These are phyloP conservation scores for Acanthosepion lycidas DNA, from an alignment of 2,888 invertebrate species.

Conservation along the genomic window DNA sequence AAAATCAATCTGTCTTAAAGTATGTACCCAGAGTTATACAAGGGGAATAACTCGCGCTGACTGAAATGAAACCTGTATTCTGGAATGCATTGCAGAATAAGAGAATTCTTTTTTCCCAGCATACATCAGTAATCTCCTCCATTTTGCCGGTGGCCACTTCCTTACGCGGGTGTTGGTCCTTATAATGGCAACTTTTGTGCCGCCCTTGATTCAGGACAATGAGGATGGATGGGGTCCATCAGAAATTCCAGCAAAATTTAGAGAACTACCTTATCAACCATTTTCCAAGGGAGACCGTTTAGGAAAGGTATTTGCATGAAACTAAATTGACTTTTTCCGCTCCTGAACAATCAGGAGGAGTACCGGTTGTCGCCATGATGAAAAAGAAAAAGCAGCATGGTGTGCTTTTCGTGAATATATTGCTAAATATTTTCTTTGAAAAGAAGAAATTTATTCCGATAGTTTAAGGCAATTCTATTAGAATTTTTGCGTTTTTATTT, in stretches of 20 bases:
- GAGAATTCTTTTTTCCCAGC: neutral
- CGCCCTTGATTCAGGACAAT: conserved; percentile 77
- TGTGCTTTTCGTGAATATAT: neutral
- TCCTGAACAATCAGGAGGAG: conserved; percentile 39
- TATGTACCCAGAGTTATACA: neutral
- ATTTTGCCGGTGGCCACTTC: neutral
- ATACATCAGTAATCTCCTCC: neutral
- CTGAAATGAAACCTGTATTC: neutral
- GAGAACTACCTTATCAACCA: conserved; percentile 98
- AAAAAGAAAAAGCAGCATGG: neutral
- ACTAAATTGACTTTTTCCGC: neutral
- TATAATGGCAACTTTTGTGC: conserved; percentile 72
- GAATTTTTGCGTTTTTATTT: neutral
- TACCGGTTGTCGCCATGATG: neutral
- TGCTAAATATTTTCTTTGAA: neutral
- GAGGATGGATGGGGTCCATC: conserved; percentile 97
- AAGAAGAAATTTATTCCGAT: neutral
- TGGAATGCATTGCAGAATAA: neutral
- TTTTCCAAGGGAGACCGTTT: conserved; percentile 98
- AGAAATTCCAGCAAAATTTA: conserved; percentile 93
- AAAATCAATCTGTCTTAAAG: no score
- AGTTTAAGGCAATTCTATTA: neutral
- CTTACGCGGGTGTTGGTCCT: neutral
- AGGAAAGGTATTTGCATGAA: conserved; percentile 87
- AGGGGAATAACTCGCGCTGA: conserved; percentile 1